Percentiles rank a stretch among this genome's conserved stretches.
Conservation (phyloP, 2,888 invertebrate genomes). For the Chloroclystis v-ata region DNA sequence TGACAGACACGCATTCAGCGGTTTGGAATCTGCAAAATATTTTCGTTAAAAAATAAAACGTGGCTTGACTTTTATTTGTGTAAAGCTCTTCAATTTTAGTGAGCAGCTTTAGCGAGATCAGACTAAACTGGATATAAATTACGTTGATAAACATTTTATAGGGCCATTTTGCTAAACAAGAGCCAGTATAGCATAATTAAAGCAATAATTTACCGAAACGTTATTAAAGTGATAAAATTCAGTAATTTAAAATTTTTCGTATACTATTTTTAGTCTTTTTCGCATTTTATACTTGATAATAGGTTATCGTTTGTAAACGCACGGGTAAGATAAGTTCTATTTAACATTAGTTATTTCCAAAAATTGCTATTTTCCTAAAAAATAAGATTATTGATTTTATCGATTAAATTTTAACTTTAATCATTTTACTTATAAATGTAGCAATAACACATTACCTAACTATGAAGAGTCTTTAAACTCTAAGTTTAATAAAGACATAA, state of each 20-base stretch:
- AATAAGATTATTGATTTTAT: too few relatives aligned
- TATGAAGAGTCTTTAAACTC: too few relatives aligned
- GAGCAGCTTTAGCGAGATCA: slow-evolving; percentile 21
- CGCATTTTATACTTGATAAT: too few relatives aligned
- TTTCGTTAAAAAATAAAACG: not conserved
- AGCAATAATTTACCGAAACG: slow-evolving; percentile 26
- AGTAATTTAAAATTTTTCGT: slow-evolving; percentile 3
- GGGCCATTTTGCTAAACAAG: slow-evolving; percentile 31
- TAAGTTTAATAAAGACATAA: slow-evolving; percentile 41
- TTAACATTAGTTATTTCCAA: too few relatives aligned
- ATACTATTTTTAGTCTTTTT: too few relatives aligned
- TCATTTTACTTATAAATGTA: too few relatives aligned
- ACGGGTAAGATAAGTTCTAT: too few relatives aligned
- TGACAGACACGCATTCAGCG: too few relatives aligned
- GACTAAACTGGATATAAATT: slow-evolving; percentile 29
- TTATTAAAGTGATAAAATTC: slow-evolving; percentile 21
- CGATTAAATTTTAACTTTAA: too few relatives aligned
- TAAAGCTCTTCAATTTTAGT: slow-evolving; percentile 1
- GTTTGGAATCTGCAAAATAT: not conserved
- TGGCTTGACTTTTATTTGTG: not conserved
- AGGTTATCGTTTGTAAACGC: too few relatives aligned
- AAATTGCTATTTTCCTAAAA: too few relatives aligned
- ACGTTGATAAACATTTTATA: slow-evolving; percentile 33
- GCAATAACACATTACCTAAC: too few relatives aligned
- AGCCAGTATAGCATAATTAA: slow-evolving; percentile 32